Conservation (phyloP, 2,888 invertebrate genomes). For the Thecocarcelia acutangulata region DNA sequence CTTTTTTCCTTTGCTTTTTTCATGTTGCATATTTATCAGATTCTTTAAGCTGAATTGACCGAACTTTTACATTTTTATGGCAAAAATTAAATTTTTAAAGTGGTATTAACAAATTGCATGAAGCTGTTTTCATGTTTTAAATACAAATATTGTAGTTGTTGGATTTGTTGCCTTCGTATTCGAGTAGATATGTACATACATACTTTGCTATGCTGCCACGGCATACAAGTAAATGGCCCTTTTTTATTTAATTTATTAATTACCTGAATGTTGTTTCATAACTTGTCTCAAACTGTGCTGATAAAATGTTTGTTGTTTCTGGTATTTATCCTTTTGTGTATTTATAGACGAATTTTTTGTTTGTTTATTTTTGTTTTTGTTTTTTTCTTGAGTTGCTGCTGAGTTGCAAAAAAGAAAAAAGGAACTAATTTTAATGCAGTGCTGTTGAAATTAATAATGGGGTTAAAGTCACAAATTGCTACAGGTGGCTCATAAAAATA, state of each 20-base stretch:
- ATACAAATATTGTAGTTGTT: background rate
- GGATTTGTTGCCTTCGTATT: slow-evolving; percentile 21
- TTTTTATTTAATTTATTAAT: slow-evolving; percentile 64
- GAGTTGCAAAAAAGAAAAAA: background rate
- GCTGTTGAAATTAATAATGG: slow-evolving; percentile 58
- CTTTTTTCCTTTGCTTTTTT: slow-evolving; percentile 33
- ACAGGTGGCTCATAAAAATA: slow-evolving; percentile 60
- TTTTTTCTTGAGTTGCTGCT: slow-evolving; percentile 7
- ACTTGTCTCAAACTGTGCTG: slow-evolving; percentile 67
- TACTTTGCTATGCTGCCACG: slow-evolving; percentile 5
- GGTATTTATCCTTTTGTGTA: slow-evolving; percentile 41
- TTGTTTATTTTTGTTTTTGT: background rate
- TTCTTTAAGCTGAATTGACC: slow-evolving; percentile 54
- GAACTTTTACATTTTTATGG: slow-evolving; percentile 65
- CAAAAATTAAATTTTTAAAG: slow-evolving; percentile 70
- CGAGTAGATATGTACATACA: no score
- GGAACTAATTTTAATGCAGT: slow-evolving; percentile 50
- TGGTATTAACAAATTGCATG: slow-evolving; percentile 72
- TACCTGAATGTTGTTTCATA: slow-evolving; percentile 61
- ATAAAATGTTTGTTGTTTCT: slow-evolving; percentile 60
- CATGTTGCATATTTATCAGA: slow-evolving; percentile 61
- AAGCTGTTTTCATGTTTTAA: slow-evolving; percentile 47
- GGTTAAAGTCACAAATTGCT: slow-evolving; percentile 56
- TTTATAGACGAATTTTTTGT: slow-evolving; percentile 27
- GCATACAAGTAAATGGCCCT: slow-evolving; percentile 20